These are phyloP conservation scores for Erithacus rubecula DNA, from an alignment of 2,797 vertebrate species.

Conservation along the genomic window DNA sequence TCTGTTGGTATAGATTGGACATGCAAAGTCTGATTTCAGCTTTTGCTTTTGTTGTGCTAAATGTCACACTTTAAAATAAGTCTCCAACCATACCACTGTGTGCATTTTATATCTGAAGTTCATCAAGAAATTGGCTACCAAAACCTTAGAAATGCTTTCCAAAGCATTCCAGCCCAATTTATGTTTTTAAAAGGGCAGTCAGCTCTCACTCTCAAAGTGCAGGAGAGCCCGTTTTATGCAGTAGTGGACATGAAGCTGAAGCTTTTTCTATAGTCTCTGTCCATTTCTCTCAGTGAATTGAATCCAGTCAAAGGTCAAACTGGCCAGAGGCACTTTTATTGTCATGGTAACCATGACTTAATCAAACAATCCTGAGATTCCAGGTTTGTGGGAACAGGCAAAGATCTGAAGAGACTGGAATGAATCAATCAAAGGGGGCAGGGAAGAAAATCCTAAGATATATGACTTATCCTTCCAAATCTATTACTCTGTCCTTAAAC, in stretches of 20 bases:
- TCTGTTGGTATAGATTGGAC: background rate
- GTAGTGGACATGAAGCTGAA: conserved; percentile 32
- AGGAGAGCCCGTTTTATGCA: background rate
- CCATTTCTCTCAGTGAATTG: conserved; percentile 70
- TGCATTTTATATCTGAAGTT: background rate
- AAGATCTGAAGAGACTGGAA: conserved; percentile 75
- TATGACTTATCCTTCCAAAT: conserved; percentile 76
- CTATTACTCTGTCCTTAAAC: conserved; percentile 75
- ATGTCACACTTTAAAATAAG: background rate
- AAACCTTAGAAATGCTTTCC: background rate
- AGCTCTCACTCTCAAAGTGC: background rate
- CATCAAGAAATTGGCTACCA: background rate
- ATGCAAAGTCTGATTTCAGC: background rate
- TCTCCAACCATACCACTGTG: background rate
- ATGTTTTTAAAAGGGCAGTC: background rate
- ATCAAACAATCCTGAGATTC: conserved; percentile 91
- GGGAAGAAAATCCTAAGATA: conserved; percentile 73
- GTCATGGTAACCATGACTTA: conserved; percentile 85
- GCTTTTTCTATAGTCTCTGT: conserved; percentile 65
- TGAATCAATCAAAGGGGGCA: conserved; percentile 78
- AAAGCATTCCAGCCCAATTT: conserved; percentile 12
- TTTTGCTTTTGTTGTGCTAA: background rate
- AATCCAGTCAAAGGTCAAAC: conserved; percentile 86
- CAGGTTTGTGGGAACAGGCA: conserved; percentile 78
- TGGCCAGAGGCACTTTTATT: conserved; percentile 87